These are phyloP conservation scores for Trissolcus japonicus DNA, from an alignment of 2,888 invertebrate genomes.

Conservation along the genomic window DNA sequence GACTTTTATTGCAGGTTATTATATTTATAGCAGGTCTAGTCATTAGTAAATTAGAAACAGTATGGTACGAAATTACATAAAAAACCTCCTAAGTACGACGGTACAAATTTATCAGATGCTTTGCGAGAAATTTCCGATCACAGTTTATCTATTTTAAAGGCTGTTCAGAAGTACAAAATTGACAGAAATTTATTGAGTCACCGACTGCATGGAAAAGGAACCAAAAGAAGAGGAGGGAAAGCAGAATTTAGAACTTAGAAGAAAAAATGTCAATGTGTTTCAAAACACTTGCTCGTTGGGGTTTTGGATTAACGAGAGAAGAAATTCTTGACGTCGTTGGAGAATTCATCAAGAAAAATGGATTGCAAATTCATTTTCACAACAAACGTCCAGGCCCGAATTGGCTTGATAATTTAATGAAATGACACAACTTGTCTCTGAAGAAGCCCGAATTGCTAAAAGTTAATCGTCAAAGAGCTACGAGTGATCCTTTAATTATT, in stretches of 20 bases:
- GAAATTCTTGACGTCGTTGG: slow-evolving; percentile 12
- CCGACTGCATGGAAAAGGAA: slow-evolving; percentile 20
- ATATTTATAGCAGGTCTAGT: no score
- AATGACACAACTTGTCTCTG: slow-evolving; percentile 1
- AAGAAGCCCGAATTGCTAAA: slow-evolving; percentile 18
- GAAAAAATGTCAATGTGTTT: slow-evolving; percentile 18
- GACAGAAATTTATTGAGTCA: slow-evolving; percentile 20
- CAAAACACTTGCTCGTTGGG: slow-evolving; percentile 20
- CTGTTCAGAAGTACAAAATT: slow-evolving; percentile 20
- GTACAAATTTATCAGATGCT: slow-evolving; percentile 7
- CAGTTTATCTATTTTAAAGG: slow-evolving; percentile 11
- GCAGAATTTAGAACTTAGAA: slow-evolving; percentile 14
- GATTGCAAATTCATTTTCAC: slow-evolving; percentile 6
- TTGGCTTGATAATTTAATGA: slow-evolving; percentile 20
- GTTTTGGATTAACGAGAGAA: slow-evolving; percentile 18
- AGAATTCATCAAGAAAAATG: slow-evolving; percentile 6
- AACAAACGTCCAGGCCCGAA: slow-evolving; percentile 3
- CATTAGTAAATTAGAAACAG: slow-evolving; percentile 5
- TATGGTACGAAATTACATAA: neutral
- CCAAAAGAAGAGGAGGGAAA: slow-evolving; percentile 22
- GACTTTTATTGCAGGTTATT: slow-evolving; percentile 1
- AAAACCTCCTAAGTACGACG: slow-evolving; percentile 6
- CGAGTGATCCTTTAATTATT: slow-evolving; percentile 34
- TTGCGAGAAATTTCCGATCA: slow-evolving; percentile 2
- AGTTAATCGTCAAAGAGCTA: slow-evolving; percentile 7